Conservation (phyloP, 2,113 vertebrate species). For the Heptranchias perlo region DNA sequence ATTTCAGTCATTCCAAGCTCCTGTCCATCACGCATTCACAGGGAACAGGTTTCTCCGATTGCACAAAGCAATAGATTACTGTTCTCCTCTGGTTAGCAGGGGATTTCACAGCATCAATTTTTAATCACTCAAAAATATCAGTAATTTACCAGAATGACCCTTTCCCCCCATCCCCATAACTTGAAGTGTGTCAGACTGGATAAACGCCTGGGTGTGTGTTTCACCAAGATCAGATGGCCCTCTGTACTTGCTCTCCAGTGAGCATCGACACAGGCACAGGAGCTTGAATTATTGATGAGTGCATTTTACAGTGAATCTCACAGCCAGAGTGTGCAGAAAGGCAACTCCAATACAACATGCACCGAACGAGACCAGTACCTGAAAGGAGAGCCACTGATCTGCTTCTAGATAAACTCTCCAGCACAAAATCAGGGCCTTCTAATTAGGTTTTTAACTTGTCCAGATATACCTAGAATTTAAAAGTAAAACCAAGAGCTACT, state of each 20-base stretch:
- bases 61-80: background rate
- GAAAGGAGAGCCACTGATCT: background rate
- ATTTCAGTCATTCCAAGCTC: background rate
- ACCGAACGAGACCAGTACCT: background rate
- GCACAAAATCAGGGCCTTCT: background rate
- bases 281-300: constrained; percentile 9
- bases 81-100: background rate
- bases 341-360: background rate
- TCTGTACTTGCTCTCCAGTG: background rate
- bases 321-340: background rate
- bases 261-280: background rate
- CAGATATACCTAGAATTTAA: background rate
- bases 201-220: background rate
- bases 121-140: background rate
- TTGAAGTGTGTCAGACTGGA: background rate
- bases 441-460: background rate
- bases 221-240: background rate
- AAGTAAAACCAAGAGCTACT: background rate
- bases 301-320: background rate
- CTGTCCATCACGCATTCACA: background rate
- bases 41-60: background rate
- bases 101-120: background rate
- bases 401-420: background rate
- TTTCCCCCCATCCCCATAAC: background rate
- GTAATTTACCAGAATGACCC: background rate